A percentile compares a stretch with the other conserved stretches of the same genome.
These are phyloP conservation scores for Cladorhizidae sp. DNA, from an alignment of 37 sponge, comb jelly and placozoan genomes.

Conservation along the genomic window DNA sequence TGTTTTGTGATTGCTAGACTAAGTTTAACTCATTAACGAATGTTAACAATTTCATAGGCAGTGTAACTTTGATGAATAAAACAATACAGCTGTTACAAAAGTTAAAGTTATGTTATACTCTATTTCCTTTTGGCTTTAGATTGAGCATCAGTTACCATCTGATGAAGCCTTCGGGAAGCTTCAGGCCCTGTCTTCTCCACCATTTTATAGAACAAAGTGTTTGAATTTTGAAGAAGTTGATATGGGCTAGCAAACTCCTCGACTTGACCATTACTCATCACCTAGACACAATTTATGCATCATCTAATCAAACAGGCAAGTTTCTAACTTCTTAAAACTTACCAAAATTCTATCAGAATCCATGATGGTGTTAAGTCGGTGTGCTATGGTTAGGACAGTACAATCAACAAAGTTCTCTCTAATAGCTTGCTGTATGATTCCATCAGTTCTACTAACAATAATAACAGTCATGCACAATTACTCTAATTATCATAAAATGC, in stretches of 20 bases:
- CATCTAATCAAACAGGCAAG: neutral
- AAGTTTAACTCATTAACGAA: no score
- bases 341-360: conserved; percentile 87
- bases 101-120: no score
- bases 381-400: conserved; percentile 94
- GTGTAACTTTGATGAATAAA: no score
- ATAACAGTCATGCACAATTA: no score
- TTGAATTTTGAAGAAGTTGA: conserved; percentile 26
- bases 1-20: no score
- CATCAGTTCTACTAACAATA: conserved; percentile 76
- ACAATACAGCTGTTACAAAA: no score
- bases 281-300: conserved; percentile 17
- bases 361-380: conserved; percentile 94
- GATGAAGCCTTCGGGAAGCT: conserved; percentile 40
- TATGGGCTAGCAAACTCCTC: conserved; percentile 64
- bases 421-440: conserved; percentile 82
- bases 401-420: conserved; percentile 77
- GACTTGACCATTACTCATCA: conserved; percentile 47
- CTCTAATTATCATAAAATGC: no score
- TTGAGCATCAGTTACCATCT: conserved; percentile 13
- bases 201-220: conserved; percentile 39
- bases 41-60: no score
- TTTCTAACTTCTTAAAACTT: neutral
- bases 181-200: conserved; percentile 45
- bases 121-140: no score